phyloP scores from a whole-genome alignment of 2,888 invertebrate genomes.

The Euplexia lucipara region DNA sequence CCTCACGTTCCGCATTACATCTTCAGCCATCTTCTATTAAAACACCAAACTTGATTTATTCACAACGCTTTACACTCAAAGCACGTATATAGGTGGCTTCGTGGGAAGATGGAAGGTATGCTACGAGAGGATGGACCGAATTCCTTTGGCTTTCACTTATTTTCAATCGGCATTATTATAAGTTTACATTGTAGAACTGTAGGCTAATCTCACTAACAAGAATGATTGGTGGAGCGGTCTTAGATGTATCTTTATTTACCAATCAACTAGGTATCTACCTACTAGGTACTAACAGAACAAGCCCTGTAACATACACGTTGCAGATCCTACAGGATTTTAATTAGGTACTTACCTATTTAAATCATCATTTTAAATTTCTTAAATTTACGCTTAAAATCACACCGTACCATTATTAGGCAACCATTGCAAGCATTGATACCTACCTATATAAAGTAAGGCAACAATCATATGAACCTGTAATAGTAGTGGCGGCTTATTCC shows the following conservation, averaged over 20 bases:
- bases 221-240: no score
- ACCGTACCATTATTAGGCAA: background rate
- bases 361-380: no score
- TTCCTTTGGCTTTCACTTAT: constrained; percentile 31
- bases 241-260: background rate
- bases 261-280: background rate
- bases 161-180: constrained; percentile 15
- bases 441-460: no score
- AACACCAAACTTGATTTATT: constrained; percentile 61
- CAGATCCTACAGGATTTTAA: background rate
- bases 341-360: no score
- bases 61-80: constrained; percentile 51
- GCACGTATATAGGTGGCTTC: constrained; percentile 40
- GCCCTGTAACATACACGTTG: background rate
- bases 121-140: constrained; percentile 34
- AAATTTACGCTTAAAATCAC: background rate
- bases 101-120: constrained; percentile 54
- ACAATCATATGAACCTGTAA: no score
- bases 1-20: constrained; percentile 58
- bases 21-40: constrained; percentile 60
- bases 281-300: background rate
- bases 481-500: no score
- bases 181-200: background rate
- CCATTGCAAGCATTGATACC: no score
- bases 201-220: background rate